Conservation (phyloP, 2,797 vertebrate genomes). For the Triplophysa bombifrons region DNA sequence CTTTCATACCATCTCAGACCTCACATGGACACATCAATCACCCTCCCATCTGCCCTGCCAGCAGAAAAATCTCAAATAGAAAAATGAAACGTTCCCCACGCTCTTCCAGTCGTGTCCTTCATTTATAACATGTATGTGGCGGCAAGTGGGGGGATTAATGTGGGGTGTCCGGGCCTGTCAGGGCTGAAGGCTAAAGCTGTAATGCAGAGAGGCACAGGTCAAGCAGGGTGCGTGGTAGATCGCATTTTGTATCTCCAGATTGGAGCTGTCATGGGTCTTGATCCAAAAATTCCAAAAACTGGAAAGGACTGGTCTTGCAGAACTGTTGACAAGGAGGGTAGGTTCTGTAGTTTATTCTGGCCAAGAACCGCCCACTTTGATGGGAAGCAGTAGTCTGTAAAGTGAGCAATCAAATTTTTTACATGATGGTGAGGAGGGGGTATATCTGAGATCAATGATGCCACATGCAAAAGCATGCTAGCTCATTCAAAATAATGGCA, state of each 20-base stretch:
- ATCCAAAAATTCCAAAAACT: neutral
- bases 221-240: conserved; percentile 1
- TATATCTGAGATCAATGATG: conserved; percentile 1
- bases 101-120: conserved; percentile 42
- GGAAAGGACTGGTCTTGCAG: neutral
- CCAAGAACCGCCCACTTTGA: conserved; percentile 21
- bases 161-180: conserved; percentile 37
- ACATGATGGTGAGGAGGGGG: neutral
- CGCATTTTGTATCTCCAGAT: neutral
- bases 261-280: neutral
- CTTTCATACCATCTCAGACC: conserved; percentile 22
- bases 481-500: neutral
- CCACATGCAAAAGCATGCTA: neutral
- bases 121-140: conserved; percentile 47
- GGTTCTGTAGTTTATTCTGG: neutral
- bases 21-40: conserved; percentile 51
- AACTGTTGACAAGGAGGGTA: conserved; percentile 9
- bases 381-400: conserved; percentile 5
- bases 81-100: conserved; percentile 24
- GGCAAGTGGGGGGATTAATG: conserved; percentile 44
- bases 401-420: conserved; percentile 6
- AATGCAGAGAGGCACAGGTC: conserved; percentile 42
- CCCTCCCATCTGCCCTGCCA: conserved; percentile 34
- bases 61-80: conserved; percentile 15
- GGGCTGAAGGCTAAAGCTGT: conserved; percentile 32